Base-by-base conservation (phyloP, 2,113 vertebrate genomes). In the Rhipidura dahli region DNA sequence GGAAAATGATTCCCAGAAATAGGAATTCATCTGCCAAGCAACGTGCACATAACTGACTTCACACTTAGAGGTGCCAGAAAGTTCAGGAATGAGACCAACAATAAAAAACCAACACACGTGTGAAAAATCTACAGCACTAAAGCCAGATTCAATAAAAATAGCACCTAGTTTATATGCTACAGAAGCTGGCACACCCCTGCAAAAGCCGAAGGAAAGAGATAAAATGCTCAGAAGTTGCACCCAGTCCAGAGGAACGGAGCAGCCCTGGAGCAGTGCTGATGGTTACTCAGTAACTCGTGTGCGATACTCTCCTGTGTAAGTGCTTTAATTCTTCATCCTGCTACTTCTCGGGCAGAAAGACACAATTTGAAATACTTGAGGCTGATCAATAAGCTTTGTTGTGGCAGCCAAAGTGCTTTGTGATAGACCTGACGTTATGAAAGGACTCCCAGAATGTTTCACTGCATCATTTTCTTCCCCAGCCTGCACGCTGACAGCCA, bases 91-190 rank as follows among this genome's bases (percentile, higher is more conserved):
- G 88, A 94, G 86, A 95, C 88, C 92, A 96, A 92, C 80, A 96
- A 76, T 93, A 92, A 91, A 96, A 96, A 92, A 37, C 16, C 61
- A 80, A 78, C 85, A 78, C 93, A 95, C 90, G 64, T 96, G 96
- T 96, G 96, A 96, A 93, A 96, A 96, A 93, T 90, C 93, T 90
- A 90, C 93, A 84, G 39, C 92, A 71, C 92, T 93, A 90, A 90
- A 90, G 96, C 90, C 96, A 96, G 90, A 64, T 96, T 96, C 96
- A 93, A 96, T 97, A 96, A 97, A 97, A 94, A 92, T 96, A 97
- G 88, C 96, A 93, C 96, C 92, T 95, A 95, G 85, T 96, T 95
- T 95, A 94, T 96, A 37, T n/a, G 56, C 94, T 92, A 87, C 94
- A 81, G 94, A 89, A 95, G 83, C 96, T 97, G 96, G 93, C 94